Conservation (phyloP, 2,888 invertebrate species). For the Prenolepis imparis region DNA sequence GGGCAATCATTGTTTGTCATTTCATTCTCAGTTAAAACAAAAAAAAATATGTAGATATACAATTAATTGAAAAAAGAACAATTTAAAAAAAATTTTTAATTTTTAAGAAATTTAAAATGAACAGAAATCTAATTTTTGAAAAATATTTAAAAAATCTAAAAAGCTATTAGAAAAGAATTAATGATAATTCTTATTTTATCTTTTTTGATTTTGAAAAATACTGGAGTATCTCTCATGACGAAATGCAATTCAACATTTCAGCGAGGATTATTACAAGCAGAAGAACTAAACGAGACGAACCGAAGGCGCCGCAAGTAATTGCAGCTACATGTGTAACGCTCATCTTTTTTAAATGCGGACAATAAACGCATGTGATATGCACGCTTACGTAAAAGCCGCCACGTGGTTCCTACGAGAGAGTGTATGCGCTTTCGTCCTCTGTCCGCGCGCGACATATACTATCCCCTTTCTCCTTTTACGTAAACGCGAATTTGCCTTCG, state of each 20-base stretch:
- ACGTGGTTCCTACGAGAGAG: conserved; percentile 62
- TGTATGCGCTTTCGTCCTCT: conserved; percentile 45
- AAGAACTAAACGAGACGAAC: conserved; percentile 67
- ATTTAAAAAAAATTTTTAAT: background rate
- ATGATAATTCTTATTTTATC: background rate
- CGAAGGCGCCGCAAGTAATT: conserved; percentile 64
- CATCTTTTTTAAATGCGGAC: conserved; percentile 77
- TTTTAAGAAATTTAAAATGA: background rate
- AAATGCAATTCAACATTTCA: conserved; percentile 85
- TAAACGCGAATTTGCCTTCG: conserved; percentile 63
- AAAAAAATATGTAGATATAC: background rate
- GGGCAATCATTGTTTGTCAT: background rate
- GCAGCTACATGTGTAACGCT: conserved; percentile 68
- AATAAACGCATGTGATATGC: conserved; percentile 80
- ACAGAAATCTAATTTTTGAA: too few relatives aligned
- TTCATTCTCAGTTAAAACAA: too few relatives aligned
- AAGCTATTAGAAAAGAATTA: background rate
- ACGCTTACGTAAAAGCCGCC: conserved; percentile 73
- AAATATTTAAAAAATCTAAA: background rate
- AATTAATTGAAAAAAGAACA: background rate
- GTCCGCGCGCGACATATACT: conserved; percentile 68
- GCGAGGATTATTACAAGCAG: conserved; percentile 91
- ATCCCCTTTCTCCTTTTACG: conserved; percentile 76
- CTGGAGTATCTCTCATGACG: background rate
- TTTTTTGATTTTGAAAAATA: background rate